Base-by-base conservation (phyloP, 2,888 invertebrate species). In the Allacma fusca region DNA sequence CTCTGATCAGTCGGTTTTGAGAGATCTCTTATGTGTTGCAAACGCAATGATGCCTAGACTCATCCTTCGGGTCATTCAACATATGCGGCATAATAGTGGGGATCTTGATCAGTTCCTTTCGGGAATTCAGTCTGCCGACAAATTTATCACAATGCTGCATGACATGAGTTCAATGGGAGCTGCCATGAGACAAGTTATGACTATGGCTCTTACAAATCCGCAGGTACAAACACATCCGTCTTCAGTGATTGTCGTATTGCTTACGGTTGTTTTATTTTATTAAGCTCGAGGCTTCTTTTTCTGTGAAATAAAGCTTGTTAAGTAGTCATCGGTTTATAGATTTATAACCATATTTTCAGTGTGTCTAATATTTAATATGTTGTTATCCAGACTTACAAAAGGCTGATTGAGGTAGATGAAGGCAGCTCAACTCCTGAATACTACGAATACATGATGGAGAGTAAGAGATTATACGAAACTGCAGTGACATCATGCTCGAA, bases 101-200 rank as follows among this genome's bases (percentile, higher is more conserved):
- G 85, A 85, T 21, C 86, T 91, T 7, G 91, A 93, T 85, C 90
- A 90, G 77, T 86, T 86, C 78, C 82, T 85, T 43, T 83, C 86
- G 59, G 92, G 93, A 28, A 93, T 96, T 82, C 92, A 92, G 85
- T 93, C 94, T 85, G 94, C 95, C 78, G 96, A 97, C 87, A 90
- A 91, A 79, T 97, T 93, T 88, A 91, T 97, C 78, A 92, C 92
- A 83, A 95, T 97, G 93, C 88, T 98, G 79, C 93, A 97, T 88
- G 95, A 96, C 86, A 91, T 97, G 85, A 96, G 96, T 88, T 95
- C 95, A 86, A 95, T 97, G 95, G 98, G 98, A 50, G 96, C 96
- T 83, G 91, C 97, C 81, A 97, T 98, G 97, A 90, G 97, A 83
- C 90, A 91, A 84, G 95, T 97, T 77, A 96, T 98, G 92, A 96